phyloP scores from a whole-genome alignment of 2,888 invertebrate genomes.

The Oligia strigilis region DNA sequence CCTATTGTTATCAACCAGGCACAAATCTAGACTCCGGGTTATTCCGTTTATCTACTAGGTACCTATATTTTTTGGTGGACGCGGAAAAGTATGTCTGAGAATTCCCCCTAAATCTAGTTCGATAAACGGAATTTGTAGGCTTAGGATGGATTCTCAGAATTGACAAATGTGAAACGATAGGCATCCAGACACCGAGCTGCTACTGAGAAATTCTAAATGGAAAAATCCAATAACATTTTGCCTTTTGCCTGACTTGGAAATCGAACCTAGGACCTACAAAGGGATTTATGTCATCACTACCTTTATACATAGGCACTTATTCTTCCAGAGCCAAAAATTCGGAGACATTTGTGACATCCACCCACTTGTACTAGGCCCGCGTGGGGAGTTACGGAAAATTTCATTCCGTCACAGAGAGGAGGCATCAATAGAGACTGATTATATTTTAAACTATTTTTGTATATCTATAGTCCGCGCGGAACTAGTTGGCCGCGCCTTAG shows the following conservation, averaged over 20 bases:
- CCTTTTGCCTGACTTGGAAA: neutral
- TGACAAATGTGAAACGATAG: neutral
- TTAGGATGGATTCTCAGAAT: neutral
- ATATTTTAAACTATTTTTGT: neutral
- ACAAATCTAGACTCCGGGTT: neutral
- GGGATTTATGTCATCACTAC: neutral
- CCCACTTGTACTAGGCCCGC: neutral
- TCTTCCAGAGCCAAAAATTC: too few species aligned
- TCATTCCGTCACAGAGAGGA: neutral
- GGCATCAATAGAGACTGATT: too few species aligned
- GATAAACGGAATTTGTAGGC: too few species aligned
- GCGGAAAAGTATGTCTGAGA: neutral
- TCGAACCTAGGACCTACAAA: neutral
- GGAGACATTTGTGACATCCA: neutral
- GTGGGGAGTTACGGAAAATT: neutral
- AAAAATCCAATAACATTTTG: neutral
- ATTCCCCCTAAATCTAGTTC: neutral
- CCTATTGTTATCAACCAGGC: neutral
- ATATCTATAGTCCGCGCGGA: neutral
- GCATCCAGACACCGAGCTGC: neutral
- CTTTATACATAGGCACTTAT: neutral
- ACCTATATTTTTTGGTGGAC: neutral
- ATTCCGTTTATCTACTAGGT: neutral
- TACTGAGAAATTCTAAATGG: neutral
- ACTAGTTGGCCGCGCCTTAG: too few species aligned